Evolutionary conservation across 2,113 vertebrate genomes (phyloP), one percentile per base, ranked within the genome.

Genomic region (Glaucidium brasilianum): DNA sequence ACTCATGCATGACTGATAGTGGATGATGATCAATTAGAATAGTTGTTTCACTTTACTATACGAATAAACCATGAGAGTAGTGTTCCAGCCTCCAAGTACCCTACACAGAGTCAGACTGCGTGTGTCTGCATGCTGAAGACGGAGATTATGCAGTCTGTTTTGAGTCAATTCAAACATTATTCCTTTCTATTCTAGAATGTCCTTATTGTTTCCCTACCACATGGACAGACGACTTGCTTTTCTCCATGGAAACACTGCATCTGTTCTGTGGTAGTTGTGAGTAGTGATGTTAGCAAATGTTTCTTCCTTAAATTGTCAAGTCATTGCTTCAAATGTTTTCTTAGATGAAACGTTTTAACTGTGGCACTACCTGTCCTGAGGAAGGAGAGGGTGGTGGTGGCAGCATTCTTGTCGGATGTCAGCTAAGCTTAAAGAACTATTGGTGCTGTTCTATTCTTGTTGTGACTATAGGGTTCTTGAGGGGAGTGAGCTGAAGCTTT

Each of bases 191-290:
- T 69, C 79, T 53, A 32, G 58, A 93, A 59, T 26, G 29, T 64
- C 68, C 59, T 60, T 85, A 84, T 69, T 92, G 86, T 90, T 80
- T 69, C 81, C 5, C 0, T 37, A 14, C 62, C 43, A 34, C 35
- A 50, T 34, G 72, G 81, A 39, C 77, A 86, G 73, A n/a, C 78
- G 62, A 63, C 63, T 80, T 80, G 81, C 89, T 68, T 32, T 77
- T 93, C 73, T 91, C 86, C 86, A 92, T 94, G 79, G 90, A 85
- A 94, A 92, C 77, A 12, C 85, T 39, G 45, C 74, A 35, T 72
- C 78, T 93, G 50, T 30, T 47, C 41, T 15, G 2, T 8, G 10
- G 34, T 9, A 45, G 23, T 39, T 0, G 1, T 1, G 1, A 60
- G 74, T 5, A 45, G 58, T 6, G 53, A 25, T 81, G 53, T 8